Percentiles rank a stretch among this genome's conserved stretches.
phyloP scores from a whole-genome alignment of 1,140 invertebrate species.

The Cyphomyrmex costatus region DNA sequence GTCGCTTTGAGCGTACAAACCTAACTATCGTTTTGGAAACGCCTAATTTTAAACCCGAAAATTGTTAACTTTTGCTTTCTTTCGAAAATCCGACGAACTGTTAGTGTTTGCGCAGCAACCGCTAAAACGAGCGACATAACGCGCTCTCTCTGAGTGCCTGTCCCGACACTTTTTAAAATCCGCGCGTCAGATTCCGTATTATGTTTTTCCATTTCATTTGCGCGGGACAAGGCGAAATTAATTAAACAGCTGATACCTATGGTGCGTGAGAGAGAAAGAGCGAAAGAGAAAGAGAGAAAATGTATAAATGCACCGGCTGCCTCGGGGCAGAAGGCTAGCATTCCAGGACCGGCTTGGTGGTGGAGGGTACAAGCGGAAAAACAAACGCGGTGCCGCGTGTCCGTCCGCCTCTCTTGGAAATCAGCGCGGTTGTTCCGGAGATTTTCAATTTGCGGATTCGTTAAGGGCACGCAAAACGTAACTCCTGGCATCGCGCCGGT shows the following conservation, averaged over 20 bases:
- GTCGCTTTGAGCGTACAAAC: background rate
- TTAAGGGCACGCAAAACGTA: constrained; percentile 69
- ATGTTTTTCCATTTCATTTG: constrained; percentile 81
- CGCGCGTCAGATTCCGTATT: constrained; percentile 75
- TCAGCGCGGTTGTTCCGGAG: constrained; percentile 55
- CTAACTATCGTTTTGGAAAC: background rate
- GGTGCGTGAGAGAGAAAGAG: constrained; percentile 38
- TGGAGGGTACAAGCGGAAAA: constrained; percentile 54
- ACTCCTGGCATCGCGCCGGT: constrained; percentile 24
- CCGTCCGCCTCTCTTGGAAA: constrained; percentile 63
- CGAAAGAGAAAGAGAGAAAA: background rate
- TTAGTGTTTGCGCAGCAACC: background rate
- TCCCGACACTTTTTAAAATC: constrained; percentile 64
- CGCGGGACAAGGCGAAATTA: constrained; percentile 79
- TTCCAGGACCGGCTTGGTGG: constrained; percentile 3
- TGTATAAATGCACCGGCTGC: background rate
- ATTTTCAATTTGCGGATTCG: constrained; percentile 74
- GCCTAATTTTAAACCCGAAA: background rate
- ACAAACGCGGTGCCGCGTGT: constrained; percentile 63
- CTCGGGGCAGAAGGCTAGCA: constrained; percentile 44
- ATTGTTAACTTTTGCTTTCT: background rate
- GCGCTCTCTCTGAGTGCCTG: background rate
- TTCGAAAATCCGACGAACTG: background rate
- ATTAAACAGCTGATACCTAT: constrained; percentile 81
- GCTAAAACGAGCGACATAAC: constrained; percentile 40